phyloP scores from a whole-genome alignment of 2,888 invertebrate genomes.

The Chromoteleia sp. region DNA sequence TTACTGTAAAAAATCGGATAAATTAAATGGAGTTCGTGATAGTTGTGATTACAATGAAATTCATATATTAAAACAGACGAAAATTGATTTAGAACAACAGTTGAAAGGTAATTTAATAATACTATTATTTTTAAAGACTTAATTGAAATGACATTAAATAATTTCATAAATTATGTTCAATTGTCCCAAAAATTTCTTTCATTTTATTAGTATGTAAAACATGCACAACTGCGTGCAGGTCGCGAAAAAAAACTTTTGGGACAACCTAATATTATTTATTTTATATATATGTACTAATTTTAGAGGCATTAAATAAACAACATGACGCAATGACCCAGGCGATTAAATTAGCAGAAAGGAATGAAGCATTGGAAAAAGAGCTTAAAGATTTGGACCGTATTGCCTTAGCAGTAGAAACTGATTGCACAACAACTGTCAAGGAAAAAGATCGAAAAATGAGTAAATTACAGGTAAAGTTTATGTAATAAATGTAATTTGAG shows the following conservation, averaged over 20 bases:
- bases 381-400: conserved; percentile 90
- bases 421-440: conserved; percentile 89
- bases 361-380: conserved; percentile 89
- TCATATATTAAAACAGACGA: conserved; percentile 87
- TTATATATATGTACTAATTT: conserved; percentile 6
- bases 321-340: conserved; percentile 94
- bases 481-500: not conserved
- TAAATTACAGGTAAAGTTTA: conserved; percentile 79
- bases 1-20: conserved; percentile 87
- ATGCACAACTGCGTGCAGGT: too few species aligned
- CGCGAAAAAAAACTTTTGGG: too few species aligned
- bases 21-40: conserved; percentile 66
- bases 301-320: conserved; percentile 88
- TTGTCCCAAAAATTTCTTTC: too few species aligned
- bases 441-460: conserved; percentile 86
- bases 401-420: conserved; percentile 91
- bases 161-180: too few species aligned
- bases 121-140: conserved; percentile 6
- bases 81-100: conserved; percentile 86
- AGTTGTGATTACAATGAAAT: conserved; percentile 84
- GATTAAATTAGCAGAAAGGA: conserved; percentile 90
- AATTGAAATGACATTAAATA: too few species aligned
- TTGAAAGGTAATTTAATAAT: conserved; percentile 82
- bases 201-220: too few species aligned
- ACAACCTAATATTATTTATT: conserved; percentile 18